Conservation (phyloP, 2,888 invertebrate species). For the Octonoba sinensis region DNA sequence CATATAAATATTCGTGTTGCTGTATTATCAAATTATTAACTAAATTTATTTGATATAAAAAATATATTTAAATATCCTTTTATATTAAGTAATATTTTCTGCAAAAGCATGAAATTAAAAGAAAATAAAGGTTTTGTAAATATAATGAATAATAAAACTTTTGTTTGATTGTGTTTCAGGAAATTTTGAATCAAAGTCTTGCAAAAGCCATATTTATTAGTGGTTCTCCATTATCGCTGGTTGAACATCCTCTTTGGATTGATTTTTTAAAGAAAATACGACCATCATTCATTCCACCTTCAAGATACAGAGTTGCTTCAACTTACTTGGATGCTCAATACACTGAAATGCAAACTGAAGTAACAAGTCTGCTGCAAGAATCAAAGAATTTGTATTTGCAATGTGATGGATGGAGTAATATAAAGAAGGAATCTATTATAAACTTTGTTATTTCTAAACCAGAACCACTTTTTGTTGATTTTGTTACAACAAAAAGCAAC, state of each 20-base stretch:
- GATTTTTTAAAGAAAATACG: neutral
- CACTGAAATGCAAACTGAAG: neutral
- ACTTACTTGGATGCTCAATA: neutral
- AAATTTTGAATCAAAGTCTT: neutral
- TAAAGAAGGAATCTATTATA: neutral
- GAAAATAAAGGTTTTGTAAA: neutral
- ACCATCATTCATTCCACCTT: neutral
- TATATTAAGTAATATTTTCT: too few relatives aligned
- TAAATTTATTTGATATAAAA: too few relatives aligned
- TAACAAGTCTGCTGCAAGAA: neutral
- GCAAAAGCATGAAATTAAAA: neutral
- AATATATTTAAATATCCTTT: too few relatives aligned
- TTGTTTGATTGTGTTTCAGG: neutral
- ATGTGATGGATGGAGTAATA: neutral
- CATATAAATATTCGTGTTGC: too few relatives aligned
- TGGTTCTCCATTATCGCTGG: neutral
- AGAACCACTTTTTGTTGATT: neutral
- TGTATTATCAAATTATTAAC: too few relatives aligned
- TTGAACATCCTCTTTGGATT: neutral
- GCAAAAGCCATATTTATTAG: neutral
- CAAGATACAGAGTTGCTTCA: neutral
- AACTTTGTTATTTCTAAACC: neutral
- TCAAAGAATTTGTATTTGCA: neutral
- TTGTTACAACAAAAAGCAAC: neutral
- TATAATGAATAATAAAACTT: neutral